Evolutionary conservation across 2,888 invertebrate species (phyloP).

Genomic region (Hyles lineata): DNA sequence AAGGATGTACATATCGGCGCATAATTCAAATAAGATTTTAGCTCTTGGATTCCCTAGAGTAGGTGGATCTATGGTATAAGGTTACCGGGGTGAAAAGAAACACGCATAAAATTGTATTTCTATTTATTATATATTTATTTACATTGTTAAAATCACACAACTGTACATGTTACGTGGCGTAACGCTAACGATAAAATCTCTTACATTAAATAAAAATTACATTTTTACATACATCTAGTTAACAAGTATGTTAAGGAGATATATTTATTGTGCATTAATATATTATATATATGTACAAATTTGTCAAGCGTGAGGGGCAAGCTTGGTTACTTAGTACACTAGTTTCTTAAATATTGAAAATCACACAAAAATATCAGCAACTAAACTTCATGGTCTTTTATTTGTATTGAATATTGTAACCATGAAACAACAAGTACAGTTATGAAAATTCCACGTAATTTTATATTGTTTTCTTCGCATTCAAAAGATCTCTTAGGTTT

Average conservation of each 20-base stretch:
- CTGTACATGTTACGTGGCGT: slow-evolving; percentile 61
- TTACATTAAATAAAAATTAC: slow-evolving; percentile 78
- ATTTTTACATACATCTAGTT: slow-evolving; percentile 70
- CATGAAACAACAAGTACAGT: neutral
- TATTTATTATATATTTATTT: slow-evolving; percentile 80
- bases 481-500: neutral
- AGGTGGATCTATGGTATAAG: neutral
- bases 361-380: slow-evolving; percentile 4
- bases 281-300: slow-evolving; percentile 73
- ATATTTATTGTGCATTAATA: slow-evolving; percentile 70
- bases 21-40: too few relatives aligned
- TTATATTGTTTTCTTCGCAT: neutral
- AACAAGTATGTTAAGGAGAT: slow-evolving; percentile 62
- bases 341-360: neutral
- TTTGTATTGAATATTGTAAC: slow-evolving; percentile 3
- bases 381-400: neutral
- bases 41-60: too few relatives aligned
- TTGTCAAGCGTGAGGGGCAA: slow-evolving; percentile 79
- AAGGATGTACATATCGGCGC: too few relatives aligned
- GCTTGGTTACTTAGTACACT: slow-evolving; percentile 59
- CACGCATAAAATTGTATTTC: slow-evolving; percentile 60
- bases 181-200: slow-evolving; percentile 47
- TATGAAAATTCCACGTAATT: neutral
- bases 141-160: slow-evolving; percentile 76
- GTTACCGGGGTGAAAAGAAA: neutral